These are phyloP conservation scores for Zosterops japonicus DNA, from an alignment of 2,113 vertebrate genomes.

Conservation along the genomic window DNA sequence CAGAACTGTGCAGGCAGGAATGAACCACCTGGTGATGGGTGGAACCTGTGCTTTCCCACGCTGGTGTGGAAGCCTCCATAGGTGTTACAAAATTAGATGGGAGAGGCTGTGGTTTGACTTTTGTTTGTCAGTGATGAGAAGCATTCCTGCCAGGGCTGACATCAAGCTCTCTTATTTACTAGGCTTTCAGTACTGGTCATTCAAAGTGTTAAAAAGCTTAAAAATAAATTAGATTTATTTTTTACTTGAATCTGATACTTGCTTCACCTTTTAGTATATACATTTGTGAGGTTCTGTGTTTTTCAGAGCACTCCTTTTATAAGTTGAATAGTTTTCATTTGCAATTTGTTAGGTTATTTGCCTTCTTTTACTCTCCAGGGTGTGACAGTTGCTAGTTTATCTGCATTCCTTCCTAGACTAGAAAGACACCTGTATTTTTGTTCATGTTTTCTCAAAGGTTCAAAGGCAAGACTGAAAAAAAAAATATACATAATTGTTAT, in stretches of 20 bases:
- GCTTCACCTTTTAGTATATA: background rate
- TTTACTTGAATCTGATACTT: background rate
- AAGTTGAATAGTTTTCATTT: background rate
- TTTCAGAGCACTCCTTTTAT: background rate
- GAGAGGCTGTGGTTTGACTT: conserved; percentile 1
- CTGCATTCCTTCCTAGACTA: background rate
- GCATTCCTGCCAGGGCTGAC: background rate
- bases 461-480: background rate
- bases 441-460: background rate
- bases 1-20: background rate
- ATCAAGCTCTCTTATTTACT: background rate
- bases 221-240: background rate
- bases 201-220: background rate
- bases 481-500: background rate
- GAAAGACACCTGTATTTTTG: background rate
- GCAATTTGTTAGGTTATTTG: background rate
- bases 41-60: conserved; percentile 1
- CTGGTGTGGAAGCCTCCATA: background rate
- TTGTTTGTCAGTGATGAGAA: accelerated
- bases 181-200: background rate
- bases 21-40: background rate
- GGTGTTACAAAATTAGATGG: background rate
- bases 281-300: background rate
- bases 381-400: background rate
- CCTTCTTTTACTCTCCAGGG: background rate